Percentiles rank a stretch among this genome's conserved stretches.
These are phyloP conservation scores for Sinosuthora webbiana DNA, from an alignment of 2,113 vertebrate species.

Conservation along the genomic window DNA sequence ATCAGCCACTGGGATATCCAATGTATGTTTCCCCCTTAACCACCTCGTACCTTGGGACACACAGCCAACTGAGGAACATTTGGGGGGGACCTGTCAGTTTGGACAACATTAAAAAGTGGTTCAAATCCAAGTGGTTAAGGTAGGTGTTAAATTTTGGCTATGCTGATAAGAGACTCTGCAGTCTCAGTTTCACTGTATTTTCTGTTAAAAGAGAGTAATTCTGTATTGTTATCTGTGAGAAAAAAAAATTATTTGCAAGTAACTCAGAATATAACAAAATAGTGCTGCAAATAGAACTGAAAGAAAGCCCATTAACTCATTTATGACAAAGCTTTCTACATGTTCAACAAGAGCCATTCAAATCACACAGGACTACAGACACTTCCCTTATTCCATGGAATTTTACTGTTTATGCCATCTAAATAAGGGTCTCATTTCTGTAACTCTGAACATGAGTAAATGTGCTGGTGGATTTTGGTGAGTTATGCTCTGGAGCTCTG, in stretches of 20 bases:
- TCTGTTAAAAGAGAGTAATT: background rate
- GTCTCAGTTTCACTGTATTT: background rate
- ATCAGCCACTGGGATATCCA: constrained; percentile 97
- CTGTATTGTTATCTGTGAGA: background rate
- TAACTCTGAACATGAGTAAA: background rate
- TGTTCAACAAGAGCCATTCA: background rate
- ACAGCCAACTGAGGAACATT: constrained; percentile 83
- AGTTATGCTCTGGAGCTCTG: background rate
- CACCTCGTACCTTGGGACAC: constrained; percentile 92
- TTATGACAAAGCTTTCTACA: background rate
- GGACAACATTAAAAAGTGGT: constrained; percentile 85
- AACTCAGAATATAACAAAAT: background rate
- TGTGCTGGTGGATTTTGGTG: background rate
- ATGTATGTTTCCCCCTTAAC: constrained; percentile 97
- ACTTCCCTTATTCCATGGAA: background rate
- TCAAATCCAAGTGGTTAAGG: constrained; percentile 91
- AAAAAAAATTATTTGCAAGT: background rate
- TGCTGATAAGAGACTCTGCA: background rate
- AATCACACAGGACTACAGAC: background rate
- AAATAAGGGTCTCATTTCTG: background rate
- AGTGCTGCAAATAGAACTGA: background rate
- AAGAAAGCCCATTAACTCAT: background rate
- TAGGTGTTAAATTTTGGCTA: constrained; percentile 66
- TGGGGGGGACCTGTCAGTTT: constrained; percentile 89
- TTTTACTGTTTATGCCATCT: background rate